phyloP scores from a whole-genome alignment of 2,797 vertebrate genomes.

The Tarsius wallacei region DNA sequence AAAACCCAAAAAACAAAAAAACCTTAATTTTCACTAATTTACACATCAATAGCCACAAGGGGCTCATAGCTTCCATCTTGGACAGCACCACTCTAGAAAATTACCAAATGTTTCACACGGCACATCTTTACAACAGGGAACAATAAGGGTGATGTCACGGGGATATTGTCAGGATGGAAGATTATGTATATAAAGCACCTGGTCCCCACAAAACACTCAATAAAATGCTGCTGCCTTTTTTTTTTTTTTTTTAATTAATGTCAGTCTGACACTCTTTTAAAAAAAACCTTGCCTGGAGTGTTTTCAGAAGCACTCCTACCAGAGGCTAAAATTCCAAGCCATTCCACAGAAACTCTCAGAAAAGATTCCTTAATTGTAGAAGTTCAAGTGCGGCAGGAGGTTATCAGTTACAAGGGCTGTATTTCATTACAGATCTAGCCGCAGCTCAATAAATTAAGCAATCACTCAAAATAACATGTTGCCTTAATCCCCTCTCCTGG shows the following conservation, averaged over 20 bases:
- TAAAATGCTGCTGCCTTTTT: slow-evolving; percentile 40
- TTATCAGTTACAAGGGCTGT: slow-evolving; percentile 60
- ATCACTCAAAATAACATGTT: slow-evolving; percentile 74
- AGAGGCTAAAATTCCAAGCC: slow-evolving; percentile 47
- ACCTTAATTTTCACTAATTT: slow-evolving; percentile 2
- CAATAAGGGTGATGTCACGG: background rate
- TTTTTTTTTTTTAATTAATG: background rate
- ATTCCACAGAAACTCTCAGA: slow-evolving; percentile 49
- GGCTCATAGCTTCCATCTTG: background rate
- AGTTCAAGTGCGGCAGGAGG: slow-evolving; percentile 62
- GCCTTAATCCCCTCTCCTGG: slow-evolving; percentile 77
- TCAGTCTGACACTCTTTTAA: background rate
- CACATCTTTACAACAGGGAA: background rate
- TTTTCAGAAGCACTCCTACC: background rate
- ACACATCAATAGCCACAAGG: background rate
- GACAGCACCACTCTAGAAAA: background rate
- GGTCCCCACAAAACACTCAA: background rate
- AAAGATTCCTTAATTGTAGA: slow-evolving; percentile 72
- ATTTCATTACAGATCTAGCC: slow-evolving; percentile 79
- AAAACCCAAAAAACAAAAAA: no score
- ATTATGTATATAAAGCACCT: background rate
- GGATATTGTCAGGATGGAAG: background rate
- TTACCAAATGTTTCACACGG: background rate
- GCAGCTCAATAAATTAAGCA: slow-evolving; percentile 78
- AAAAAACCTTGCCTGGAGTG: background rate